These are phyloP conservation scores for Nixonia krombeini DNA, from an alignment of 1,140 invertebrate genomes.

Conservation along the genomic window DNA sequence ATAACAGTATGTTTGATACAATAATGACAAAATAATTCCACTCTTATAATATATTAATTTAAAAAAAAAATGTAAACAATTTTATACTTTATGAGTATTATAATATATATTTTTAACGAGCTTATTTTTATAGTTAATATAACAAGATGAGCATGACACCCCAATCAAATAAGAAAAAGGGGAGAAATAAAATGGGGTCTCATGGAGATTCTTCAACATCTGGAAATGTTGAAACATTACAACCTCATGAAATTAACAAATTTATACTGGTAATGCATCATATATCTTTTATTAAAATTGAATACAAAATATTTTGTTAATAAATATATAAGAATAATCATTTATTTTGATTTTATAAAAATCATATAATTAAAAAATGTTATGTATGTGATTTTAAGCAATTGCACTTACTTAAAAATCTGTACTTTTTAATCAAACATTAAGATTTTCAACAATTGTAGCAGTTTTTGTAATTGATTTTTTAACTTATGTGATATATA, in stretches of 20 bases:
- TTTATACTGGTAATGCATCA: constrained; percentile 59
- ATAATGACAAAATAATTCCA: too few relatives aligned
- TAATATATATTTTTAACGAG: too few relatives aligned
- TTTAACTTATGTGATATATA: background rate
- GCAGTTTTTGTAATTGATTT: background rate
- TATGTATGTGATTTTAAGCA: background rate
- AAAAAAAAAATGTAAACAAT: too few relatives aligned
- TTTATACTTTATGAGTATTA: too few relatives aligned
- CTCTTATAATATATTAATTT: too few relatives aligned
- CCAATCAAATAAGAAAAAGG: constrained; percentile 65
- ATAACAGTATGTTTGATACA: too few relatives aligned
- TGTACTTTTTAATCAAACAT: background rate
- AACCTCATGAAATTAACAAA: constrained; percentile 57
- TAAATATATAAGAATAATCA: background rate
- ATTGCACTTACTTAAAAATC: background rate
- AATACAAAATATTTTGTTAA: background rate
- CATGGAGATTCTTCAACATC: constrained; percentile 50
- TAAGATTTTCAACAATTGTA: background rate
- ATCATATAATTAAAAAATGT: background rate
- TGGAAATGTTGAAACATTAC: constrained; percentile 51
- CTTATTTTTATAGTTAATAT: too few relatives aligned
- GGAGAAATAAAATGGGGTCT: constrained; percentile 58
- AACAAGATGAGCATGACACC: constrained; percentile 56
- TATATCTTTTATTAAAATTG: background rate
- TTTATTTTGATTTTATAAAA: too few relatives aligned